Conservation (phyloP, 2,113 vertebrate genomes). For the Mirounga angustirostris region DNA sequence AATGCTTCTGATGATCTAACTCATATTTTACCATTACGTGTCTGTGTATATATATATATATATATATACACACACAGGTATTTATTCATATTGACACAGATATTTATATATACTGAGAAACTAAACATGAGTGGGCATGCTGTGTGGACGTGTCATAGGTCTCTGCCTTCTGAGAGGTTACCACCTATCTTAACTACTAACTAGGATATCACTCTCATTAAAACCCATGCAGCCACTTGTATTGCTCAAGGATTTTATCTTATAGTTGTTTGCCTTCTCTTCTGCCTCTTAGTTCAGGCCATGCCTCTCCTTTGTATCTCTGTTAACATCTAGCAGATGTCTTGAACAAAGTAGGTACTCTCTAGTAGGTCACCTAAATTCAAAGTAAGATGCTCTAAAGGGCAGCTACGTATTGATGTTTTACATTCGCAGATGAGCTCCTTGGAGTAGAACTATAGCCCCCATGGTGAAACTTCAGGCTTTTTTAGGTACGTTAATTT, state of each 20-base stretch:
- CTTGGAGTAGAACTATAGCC: conserved; percentile 41
- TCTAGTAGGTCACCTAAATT: conserved; percentile 24
- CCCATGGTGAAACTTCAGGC: conserved; percentile 58
- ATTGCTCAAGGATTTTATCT: not conserved
- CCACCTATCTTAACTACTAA: not conserved
- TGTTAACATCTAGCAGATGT: not conserved
- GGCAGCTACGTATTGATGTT: conserved; percentile 46
- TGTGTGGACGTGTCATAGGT: not conserved
- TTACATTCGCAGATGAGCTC: conserved; percentile 36
- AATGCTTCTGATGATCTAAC: not conserved
- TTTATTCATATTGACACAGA: not conserved
- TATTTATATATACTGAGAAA: not conserved
- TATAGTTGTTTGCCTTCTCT: not conserved
- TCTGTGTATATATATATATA: not conserved
- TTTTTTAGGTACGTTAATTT: conserved; percentile 62
- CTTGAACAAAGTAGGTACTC: not conserved
- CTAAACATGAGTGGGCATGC: not conserved
- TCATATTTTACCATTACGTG: not conserved
- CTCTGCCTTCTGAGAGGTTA: not conserved
- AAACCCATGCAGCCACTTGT: not conserved
- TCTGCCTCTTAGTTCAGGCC: not conserved
- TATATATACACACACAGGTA: not conserved
- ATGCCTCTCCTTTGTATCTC: conserved; percentile 36
- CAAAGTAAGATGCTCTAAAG: conserved; percentile 52
- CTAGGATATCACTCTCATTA: not conserved